Percentiles rank a stretch among this genome's conserved stretches.
These are phyloP conservation scores for Pseudachorutes palmiensis DNA, from an alignment of 1,140 invertebrate genomes.

Conservation along the genomic window DNA sequence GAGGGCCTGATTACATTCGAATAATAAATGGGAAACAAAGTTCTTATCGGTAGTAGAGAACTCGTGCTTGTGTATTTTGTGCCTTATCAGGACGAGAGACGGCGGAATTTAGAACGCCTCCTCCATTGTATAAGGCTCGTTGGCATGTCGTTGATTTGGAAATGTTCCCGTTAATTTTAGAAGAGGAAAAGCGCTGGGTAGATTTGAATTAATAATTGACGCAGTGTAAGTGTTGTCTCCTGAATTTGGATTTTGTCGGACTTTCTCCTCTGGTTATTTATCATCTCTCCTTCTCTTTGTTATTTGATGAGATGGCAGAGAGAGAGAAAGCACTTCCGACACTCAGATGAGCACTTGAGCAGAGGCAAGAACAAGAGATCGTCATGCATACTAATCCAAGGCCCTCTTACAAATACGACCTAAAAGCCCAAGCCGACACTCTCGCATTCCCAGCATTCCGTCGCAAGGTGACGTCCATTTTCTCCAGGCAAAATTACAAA, in stretches of 20 bases:
- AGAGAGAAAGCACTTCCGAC: neutral
- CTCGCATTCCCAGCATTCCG: too few species aligned
- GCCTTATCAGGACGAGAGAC: neutral
- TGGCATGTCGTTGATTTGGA: neutral
- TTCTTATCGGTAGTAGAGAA: too few species aligned
- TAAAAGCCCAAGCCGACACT: too few species aligned
- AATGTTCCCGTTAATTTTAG: neutral
- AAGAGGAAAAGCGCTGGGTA: neutral
- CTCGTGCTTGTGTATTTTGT: too few species aligned
- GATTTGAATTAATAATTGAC: neutral
- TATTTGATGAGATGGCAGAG: neutral
- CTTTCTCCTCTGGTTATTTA: neutral
- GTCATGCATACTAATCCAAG: neutral
- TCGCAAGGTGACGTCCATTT: too few species aligned
- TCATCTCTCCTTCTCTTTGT: neutral
- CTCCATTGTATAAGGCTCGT: neutral
- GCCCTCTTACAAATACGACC: too few species aligned
- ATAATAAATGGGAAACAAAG: too few species aligned
- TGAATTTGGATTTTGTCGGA: neutral
- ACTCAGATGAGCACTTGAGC: neutral
- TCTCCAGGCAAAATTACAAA: too few species aligned
- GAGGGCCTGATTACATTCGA: too few species aligned
- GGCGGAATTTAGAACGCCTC: neutral
- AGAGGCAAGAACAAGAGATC: neutral
- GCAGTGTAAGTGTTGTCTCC: neutral